Base-by-base conservation (phyloP, 2,113 vertebrate genomes). In the Polyodon spathula region DNA sequence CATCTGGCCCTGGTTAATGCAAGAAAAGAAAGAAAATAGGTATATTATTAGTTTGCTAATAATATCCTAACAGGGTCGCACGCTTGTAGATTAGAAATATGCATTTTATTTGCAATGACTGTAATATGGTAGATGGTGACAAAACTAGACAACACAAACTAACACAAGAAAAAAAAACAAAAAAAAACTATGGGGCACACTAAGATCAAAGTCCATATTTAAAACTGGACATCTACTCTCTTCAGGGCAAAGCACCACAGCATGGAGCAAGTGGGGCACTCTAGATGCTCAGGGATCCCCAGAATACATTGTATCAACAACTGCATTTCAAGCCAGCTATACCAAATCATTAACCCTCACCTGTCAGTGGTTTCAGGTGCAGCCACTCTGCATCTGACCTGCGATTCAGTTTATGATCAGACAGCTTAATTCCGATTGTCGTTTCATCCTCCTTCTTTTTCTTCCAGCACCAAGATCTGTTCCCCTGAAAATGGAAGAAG, bases 351-450 rank as follows among this genome's bases (percentile, higher is more conserved):
- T 68, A 61, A 82, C 76, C 73, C 56, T 81, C 88, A 79, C 88
- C 87, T 59, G 76, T 82, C 62, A 96, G 81, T 1, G 92, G 87
- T 78, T 90, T 97, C 66, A 99, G 86, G 73, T 96, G 91, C 50
- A 99, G 84, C 96, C 93, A 94, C 80, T 99, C 96, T 6, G 91
- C 84, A 62, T 98, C 91, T 0, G 96, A 93, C 57, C 85, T 90
- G 0, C 88, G 88, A 62, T 94, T 97, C 69, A 96, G 77, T 66
- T 94, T 94, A 66, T 97, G 94, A 75, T 99, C 93, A 0, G 95
- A 98, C 72, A 96, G 79, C 75, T 97, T 97, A 66, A 90, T 89
- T 72, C 92, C 95, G 54, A 93, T 85, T 50, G 86, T 81, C 0
- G 87, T 86, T 37, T 94, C 92, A 69, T 94, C 88, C 0, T 63